Conservation (phyloP, 2,113 vertebrate genomes). For the Dipodomys stephensi region DNA sequence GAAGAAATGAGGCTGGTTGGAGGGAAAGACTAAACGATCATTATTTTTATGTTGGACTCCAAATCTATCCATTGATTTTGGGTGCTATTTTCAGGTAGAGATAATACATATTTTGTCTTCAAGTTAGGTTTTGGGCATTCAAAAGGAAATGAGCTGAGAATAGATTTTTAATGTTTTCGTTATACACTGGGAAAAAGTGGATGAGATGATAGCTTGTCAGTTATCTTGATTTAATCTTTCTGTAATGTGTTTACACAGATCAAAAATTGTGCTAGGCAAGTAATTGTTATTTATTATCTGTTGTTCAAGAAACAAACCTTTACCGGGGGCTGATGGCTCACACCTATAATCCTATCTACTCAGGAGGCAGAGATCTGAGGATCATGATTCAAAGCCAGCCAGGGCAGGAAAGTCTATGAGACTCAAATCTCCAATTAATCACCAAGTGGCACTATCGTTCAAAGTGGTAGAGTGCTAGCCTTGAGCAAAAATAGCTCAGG, state of each 20-base stretch:
- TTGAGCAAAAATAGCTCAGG: too few relatives aligned
- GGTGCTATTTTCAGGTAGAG: not conserved
- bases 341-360: too few relatives aligned
- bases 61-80: not conserved
- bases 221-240: not conserved
- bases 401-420: too few relatives aligned
- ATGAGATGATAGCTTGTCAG: not conserved
- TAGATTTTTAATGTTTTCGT: not conserved
- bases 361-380: too few relatives aligned
- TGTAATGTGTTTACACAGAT: not conserved
- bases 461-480: too few relatives aligned
- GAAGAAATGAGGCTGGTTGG: not conserved
- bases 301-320: not conserved
- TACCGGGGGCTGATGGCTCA: too few relatives aligned
- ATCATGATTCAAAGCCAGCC: too few relatives aligned
- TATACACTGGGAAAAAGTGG: not conserved
- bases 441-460: too few relatives aligned
- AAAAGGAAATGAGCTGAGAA: not conserved
- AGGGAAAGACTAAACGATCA: not conserved
- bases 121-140: not conserved
- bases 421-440: too few relatives aligned
- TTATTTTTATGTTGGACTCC: not conserved
- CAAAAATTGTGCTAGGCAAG: not conserved
- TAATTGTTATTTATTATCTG: not conserved
- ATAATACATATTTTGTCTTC: not conserved